phyloP scores from a whole-genome alignment of 2,888 invertebrate species.

The Sympetrum striolatum region DNA sequence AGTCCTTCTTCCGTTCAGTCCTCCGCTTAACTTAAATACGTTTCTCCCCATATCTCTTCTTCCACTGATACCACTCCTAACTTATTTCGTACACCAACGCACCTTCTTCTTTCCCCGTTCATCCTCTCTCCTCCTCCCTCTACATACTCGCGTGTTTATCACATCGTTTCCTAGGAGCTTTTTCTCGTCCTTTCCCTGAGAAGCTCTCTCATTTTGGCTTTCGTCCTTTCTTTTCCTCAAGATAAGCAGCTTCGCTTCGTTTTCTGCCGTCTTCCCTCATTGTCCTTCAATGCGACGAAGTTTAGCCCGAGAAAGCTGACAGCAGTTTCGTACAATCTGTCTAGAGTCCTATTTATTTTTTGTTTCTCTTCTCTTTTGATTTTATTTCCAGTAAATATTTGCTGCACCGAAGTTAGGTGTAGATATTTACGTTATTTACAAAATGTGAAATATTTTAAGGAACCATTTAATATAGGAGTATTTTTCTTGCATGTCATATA shows the following conservation, averaged over 20 bases:
- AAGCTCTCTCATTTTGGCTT: not conserved
- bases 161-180: too few relatives aligned
- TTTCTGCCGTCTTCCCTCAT: not conserved
- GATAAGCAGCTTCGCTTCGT: not conserved
- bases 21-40: not conserved
- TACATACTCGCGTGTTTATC: too few relatives aligned
- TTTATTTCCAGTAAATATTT: too few relatives aligned
- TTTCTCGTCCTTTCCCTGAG: not conserved
- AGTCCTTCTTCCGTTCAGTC: not conserved
- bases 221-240: not conserved
- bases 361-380: not conserved
- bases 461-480: too few relatives aligned
- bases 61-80: not conserved
- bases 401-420: too few relatives aligned
- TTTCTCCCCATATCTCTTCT: not conserved
- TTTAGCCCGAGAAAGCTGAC: not conserved
- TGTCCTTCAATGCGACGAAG: not conserved
- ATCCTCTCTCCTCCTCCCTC: too few relatives aligned
- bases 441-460: too few relatives aligned
- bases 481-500: too few relatives aligned
- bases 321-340: not conserved
- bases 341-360: not conserved
- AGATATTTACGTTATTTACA: too few relatives aligned
- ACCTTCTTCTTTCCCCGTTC: not conserved
- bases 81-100: not conserved